Evolutionary conservation across 2,888 invertebrate species (phyloP).

Genomic region (Periphyllus acericola): DNA sequence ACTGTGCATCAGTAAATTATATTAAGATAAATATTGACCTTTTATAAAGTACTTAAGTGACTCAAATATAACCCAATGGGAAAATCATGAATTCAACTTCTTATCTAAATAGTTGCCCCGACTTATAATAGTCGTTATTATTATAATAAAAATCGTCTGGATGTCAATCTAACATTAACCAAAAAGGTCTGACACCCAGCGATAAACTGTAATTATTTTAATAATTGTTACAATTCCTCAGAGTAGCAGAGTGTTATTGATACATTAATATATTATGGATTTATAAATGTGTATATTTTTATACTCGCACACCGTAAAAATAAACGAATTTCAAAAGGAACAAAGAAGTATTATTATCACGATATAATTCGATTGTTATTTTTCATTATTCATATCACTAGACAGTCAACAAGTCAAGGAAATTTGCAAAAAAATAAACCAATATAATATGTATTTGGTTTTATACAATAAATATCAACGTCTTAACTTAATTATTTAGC

Average conservation of each 20-base stretch:
- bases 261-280: background rate
- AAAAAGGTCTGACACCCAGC: background rate
- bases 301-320: background rate
- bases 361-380: conserved; percentile 5
- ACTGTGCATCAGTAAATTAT: conserved; percentile 21
- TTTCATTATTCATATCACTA: conserved; percentile 32
- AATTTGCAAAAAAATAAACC: conserved; percentile 28
- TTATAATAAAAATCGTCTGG: conserved; percentile 36
- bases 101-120: conserved; percentile 34
- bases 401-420: conserved; percentile 46
- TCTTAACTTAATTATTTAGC: background rate
- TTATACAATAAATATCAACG: background rate
- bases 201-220: conserved; percentile 59
- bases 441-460: background rate
- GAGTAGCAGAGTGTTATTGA: conserved; percentile 12
- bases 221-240: conserved; percentile 23
- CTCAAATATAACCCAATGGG: conserved; percentile 35
- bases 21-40: conserved; percentile 48
- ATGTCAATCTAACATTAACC: conserved; percentile 37
- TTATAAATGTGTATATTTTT: conserved; percentile 11
- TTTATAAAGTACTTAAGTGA: conserved; percentile 41
- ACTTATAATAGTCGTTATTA: conserved; percentile 40
- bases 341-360: conserved; percentile 22
- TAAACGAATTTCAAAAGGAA: conserved; percentile 26
- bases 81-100: conserved; percentile 14